Evolutionary conservation across 2,797 vertebrate genomes (phyloP), one percentile per base, ranked within the genome.

Genomic region (Enoplosus armatus): DNA sequence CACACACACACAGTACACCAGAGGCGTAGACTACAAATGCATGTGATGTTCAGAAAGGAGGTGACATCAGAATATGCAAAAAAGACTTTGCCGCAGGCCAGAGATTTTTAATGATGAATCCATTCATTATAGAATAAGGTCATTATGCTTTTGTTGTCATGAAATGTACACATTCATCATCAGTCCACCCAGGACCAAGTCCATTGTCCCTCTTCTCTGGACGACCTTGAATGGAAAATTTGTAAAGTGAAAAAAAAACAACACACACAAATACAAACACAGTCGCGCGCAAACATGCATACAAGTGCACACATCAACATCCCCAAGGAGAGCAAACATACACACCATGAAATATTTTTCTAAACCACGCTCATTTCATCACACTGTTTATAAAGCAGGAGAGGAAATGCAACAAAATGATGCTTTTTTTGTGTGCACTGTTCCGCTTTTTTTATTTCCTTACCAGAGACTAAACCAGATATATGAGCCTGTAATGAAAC

Each of bases 51-150:
- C 84, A 55, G 86, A 97, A 85, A 96, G 95, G 96, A 92, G 95
- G 96, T 96, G 97, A 98, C 96, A 97, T 98, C 97, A 98, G 97
- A 97, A 97, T 98, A 97, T 98, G 97, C 96, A 97, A 91, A 94
- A 94, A 97, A 97, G 95, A 95, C 96, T 96, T 97, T 95, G 97
- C 97, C 97, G 96, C 95, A 92, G 97, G 97, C 96, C 96, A 96
- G 92, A 95, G 96, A 90, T 95, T 96, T 96, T 97, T 97, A 97
- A 98, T 97, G 97, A 98, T 97, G 97, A 98, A 97, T 97, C 97
- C 88, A 94, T 92, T 94, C 93, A 94, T 92, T 94, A 94, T 91
- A 64, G 77, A 94, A 89, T 91, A 93, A 94, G 92, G 91, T 94
- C 91, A 90, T 93, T 93, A 94, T 91, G 89, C 92, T 93, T 94